A percentile compares a stretch with the other conserved stretches of the same genome.
phyloP scores from a whole-genome alignment of 2,888 invertebrate genomes.

The Lamellibrachia columna region DNA sequence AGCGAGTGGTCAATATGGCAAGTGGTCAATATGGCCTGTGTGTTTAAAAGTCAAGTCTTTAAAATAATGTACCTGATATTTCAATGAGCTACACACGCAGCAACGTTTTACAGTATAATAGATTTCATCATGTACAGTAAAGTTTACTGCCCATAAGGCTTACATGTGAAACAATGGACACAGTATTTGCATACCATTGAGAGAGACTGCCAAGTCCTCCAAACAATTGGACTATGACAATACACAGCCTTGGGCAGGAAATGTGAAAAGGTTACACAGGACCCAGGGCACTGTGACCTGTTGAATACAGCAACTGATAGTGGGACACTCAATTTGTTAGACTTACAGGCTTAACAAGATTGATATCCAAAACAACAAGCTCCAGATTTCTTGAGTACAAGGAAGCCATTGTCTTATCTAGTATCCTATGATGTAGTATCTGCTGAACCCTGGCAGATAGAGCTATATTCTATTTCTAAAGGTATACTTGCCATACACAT shows the following conservation, averaged over 20 bases:
- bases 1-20: too few species aligned
- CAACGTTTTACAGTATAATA: too few species aligned
- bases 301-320: neutral
- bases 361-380: neutral
- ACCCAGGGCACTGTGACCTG: neutral
- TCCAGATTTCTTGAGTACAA: neutral
- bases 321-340: neutral
- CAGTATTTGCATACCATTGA: neutral
- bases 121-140: too few species aligned
- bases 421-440: neutral
- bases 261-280: neutral
- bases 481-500: too few species aligned
- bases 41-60: too few species aligned
- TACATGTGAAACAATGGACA: neutral
- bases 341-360: neutral
- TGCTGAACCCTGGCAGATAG: too few species aligned
- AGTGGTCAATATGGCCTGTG: too few species aligned
- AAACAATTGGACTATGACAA: neutral
- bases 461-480: too few species aligned
- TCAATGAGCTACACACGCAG: too few species aligned
- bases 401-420: neutral
- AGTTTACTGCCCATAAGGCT: neutral
- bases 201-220: neutral
- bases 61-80: too few species aligned
- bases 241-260: neutral